Evolutionary conservation across 1,140 invertebrate species (phyloP), one percentile per base, ranked within the genome.

Genomic region (Stegodyphus mimosarum): DNA sequence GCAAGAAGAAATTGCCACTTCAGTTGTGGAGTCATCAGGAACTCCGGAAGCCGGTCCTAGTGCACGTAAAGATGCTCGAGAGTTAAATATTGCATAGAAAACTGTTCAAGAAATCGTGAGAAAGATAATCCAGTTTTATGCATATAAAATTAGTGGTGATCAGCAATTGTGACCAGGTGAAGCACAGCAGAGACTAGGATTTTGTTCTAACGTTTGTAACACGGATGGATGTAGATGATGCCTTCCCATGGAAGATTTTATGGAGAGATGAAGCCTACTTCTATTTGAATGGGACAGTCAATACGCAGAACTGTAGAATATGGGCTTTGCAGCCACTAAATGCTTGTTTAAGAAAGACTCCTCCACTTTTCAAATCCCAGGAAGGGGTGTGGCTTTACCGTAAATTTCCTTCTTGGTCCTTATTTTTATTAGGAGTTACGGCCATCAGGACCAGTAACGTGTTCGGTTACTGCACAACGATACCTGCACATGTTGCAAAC

Each of bases 401-500:
- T 6, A 67, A 13, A 2, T 67, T 72, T 72, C 70, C 5, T 72
- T 72, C 10, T n/a, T 50, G n/a, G 5, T 49, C n/a, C 48, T 67
- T 67, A 72, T 72, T 72, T 72, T 72, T 15, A 6, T 72, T 48
- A 51, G 11, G 70, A 72, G 49, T 51, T 13, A 50, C 11, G 50
- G 33, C 1, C n/a, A 72, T 10, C 70, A 72, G 70, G 5, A 72
- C 70, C 70, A 1, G 70, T 72, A 50, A 52, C 70, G 5, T 72
- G 70, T 72, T 15, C 70, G 11, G 70, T 72, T 72, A 72, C 50
- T 51, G 50, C 70, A 51, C 6, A 69, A 2, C 33, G 70, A 51
- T 72, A 72, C 50, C 48, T 50, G 2, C 11, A 51, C 4, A 72
- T 72, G n/a, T 15, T 72, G 70, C 33, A 49, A 50, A 72, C 11